Conservation (phyloP, 2,113 vertebrate genomes). For the human (Homo sapiens) region GRCh38 chr3:70515001-70515500, state of each 20-base stretch:
- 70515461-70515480: conserved; percentile 43
- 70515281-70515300: background rate
- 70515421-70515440: conserved; percentile 53
- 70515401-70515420: conserved; percentile 31
- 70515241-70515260: background rate
- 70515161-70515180: background rate
- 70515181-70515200: background rate
- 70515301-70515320: conserved; percentile 2
- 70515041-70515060: background rate
- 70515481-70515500: conserved; percentile 3
- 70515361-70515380: background rate
- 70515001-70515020: background rate
- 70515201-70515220: background rate
- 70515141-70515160: background rate
- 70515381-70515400: background rate
- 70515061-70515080: background rate
- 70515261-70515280: background rate
- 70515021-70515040: background rate
- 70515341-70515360: conserved; percentile 7
- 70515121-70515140: background rate
- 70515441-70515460: background rate
- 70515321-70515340: conserved; percentile 14
- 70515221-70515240: background rate
- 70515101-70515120: background rate
- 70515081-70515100: background rate